Conservation (phyloP, 2,888 invertebrate genomes). For the Cantharis lateralis region DNA sequence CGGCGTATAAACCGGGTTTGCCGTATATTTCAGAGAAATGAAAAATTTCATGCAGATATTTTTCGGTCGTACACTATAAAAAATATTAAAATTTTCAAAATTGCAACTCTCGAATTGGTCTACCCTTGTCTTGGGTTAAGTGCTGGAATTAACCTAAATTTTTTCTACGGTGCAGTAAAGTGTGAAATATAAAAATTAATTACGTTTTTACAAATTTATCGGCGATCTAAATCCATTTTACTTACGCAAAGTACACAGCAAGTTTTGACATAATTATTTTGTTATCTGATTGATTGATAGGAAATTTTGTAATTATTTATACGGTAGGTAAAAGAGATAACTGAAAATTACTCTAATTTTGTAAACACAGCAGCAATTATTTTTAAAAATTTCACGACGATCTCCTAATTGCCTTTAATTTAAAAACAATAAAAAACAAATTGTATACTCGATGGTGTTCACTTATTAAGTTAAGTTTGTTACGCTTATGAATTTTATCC, state of each 20-base stretch:
- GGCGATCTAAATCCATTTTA: neutral
- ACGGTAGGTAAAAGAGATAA: neutral
- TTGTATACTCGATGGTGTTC: neutral
- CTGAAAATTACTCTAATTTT: neutral
- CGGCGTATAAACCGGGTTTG: neutral
- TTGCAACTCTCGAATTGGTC: neutral
- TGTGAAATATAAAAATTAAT: neutral
- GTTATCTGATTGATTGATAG: neutral
- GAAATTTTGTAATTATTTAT: neutral
- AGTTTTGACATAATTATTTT: neutral
- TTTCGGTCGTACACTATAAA: neutral
- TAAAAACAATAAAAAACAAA: neutral
- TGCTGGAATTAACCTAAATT: neutral
- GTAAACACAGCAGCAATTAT: neutral
- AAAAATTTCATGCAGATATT: neutral
- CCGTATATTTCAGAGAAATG: neutral
- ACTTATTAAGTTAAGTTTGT: slow-evolving; percentile 1
- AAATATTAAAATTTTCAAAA: neutral
- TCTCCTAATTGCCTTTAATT: neutral
- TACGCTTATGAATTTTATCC: slow-evolving; percentile 22
- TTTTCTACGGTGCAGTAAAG: neutral
- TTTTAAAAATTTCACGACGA: neutral
- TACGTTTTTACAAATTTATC: neutral
- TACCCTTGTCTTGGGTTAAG: neutral
- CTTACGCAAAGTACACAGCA: neutral